Conservation (phyloP, 2,113 vertebrate genomes). For the Mesoclemmys tuberculata region DNA sequence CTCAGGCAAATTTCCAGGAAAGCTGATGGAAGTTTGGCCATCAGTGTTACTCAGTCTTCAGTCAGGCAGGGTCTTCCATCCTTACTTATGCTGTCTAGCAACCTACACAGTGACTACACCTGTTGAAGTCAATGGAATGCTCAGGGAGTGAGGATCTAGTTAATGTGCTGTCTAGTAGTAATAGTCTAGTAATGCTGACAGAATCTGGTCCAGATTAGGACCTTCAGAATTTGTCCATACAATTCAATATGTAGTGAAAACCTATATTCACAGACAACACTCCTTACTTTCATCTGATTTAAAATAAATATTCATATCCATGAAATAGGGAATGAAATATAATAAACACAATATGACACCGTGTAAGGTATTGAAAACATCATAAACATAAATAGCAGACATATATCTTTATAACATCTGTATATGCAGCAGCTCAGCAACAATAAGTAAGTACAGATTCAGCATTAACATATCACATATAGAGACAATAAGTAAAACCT, state of each 20-base stretch:
- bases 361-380: conserved; percentile 4
- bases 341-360: neutral
- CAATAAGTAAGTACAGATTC: neutral
- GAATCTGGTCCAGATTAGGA: neutral
- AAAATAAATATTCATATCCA: conserved; percentile 28
- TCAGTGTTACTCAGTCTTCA: neutral
- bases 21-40: neutral
- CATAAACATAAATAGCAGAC: conserved; percentile 12
- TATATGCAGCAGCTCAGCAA: neutral
- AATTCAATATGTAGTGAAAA: neutral
- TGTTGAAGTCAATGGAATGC: neutral
- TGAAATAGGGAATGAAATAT: conserved; percentile 35
- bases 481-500: neutral
- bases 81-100: neutral
- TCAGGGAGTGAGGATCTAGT: neutral
- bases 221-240: neutral
- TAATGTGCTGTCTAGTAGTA: no score
- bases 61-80: neutral
- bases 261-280: neutral
- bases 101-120: neutral
- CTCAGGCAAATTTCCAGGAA: neutral
- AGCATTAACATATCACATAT: conserved; percentile 1
- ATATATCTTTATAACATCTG: conserved; percentile 3
- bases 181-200: neutral
- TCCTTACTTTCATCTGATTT: neutral